phyloP scores from a whole-genome alignment of 2,888 invertebrate species.

The Erebia epiphron region DNA sequence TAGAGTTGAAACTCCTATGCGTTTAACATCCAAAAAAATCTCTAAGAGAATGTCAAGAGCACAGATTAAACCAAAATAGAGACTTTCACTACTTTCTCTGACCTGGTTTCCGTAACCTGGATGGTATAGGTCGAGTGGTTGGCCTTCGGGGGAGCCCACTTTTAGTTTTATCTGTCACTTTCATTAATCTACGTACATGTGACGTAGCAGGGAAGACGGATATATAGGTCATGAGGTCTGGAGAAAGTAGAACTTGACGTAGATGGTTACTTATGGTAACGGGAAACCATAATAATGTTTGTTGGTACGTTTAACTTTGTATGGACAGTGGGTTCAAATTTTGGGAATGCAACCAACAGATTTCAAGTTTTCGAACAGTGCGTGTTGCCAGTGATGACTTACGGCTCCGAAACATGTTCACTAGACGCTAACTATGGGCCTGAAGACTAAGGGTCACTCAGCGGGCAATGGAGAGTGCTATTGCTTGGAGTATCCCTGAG shows the following conservation, averaged over 20 bases:
- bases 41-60: constrained; percentile 68
- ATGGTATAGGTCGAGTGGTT: constrained; percentile 68
- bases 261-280: not conserved
- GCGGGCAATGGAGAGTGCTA: too few relatives aligned
- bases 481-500: too few relatives aligned
- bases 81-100: constrained; percentile 78
- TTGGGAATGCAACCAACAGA: not conserved
- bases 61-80: constrained; percentile 69
- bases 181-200: constrained; percentile 67
- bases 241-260: not conserved
- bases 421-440: too few relatives aligned
- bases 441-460: too few relatives aligned
- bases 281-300: not conserved
- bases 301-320: too few relatives aligned
- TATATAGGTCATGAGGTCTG: constrained; percentile 47
- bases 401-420: too few relatives aligned
- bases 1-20: constrained; percentile 28
- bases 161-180: constrained; percentile 75
- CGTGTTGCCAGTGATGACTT: too few relatives aligned
- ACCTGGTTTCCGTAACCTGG: constrained; percentile 56
- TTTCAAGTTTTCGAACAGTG: too few relatives aligned
- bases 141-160: constrained; percentile 73
- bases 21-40: constrained; percentile 34
- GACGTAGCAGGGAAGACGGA: constrained; percentile 56
- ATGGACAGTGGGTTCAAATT: not conserved